These are phyloP conservation scores for Iguana delicatissima DNA, from an alignment of 2,797 vertebrate species.

Conservation along the genomic window DNA sequence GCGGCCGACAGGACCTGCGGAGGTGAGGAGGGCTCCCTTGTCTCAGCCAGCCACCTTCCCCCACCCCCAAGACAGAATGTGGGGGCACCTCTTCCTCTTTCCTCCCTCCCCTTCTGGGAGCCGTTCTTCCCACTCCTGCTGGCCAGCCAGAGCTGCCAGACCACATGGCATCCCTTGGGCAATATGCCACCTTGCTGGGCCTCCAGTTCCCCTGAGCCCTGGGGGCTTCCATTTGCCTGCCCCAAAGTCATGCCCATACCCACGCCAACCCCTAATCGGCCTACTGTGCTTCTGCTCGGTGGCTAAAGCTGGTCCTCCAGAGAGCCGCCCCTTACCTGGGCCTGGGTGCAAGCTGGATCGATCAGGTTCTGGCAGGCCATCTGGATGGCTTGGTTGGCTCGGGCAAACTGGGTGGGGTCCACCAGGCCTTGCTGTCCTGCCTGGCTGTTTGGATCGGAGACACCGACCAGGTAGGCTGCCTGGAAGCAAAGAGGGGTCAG, in stretches of 20 bases:
- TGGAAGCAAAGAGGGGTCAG: constrained; percentile 55
- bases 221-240: too few species aligned
- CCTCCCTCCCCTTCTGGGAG: not conserved
- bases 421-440: constrained; percentile 96
- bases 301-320: too few species aligned
- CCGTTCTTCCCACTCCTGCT: too few species aligned
- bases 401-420: constrained; percentile 95
- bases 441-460: constrained; percentile 95
- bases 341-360: constrained; percentile 95
- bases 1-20: constrained; percentile 94
- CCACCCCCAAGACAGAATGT: too few species aligned
- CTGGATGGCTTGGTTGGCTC: constrained; percentile 97
- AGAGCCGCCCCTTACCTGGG: constrained; percentile 84
- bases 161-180: too few species aligned
- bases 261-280: not conserved
- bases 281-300: not conserved
- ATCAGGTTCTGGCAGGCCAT: constrained; percentile 98
- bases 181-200: too few species aligned
- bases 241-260: too few species aligned
- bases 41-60: not conserved
- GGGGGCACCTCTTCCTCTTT: rapidly evolving
- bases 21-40: not conserved
- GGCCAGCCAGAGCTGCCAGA: too few species aligned
- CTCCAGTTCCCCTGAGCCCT: too few species aligned
- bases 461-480: constrained; percentile 94